Evolutionary conservation across 1,140 invertebrate species (phyloP).

Genomic region (Scaptomyza montana): DNA sequence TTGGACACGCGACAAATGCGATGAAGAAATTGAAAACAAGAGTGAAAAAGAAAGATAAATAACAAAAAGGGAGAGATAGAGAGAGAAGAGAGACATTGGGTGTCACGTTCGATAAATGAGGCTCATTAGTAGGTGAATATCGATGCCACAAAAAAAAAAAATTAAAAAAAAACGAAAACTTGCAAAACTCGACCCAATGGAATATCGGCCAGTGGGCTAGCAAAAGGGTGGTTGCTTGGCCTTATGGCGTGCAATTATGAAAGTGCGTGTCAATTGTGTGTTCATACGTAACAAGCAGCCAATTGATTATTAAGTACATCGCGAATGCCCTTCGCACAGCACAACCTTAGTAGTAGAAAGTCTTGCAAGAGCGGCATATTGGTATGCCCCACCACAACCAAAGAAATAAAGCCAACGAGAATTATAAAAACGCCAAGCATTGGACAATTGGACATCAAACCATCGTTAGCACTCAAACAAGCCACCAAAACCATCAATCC

Average conservation of each 20-base stretch:
- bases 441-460: constrained; percentile 55
- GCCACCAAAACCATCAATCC: constrained; percentile 32
- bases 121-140: constrained; percentile 40
- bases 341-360: constrained; percentile 58
- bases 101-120: constrained; percentile 42
- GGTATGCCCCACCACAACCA: constrained; percentile 51
- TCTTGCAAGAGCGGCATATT: constrained; percentile 42
- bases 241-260: constrained; percentile 67
- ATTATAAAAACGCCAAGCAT: constrained; percentile 66
- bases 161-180: constrained; percentile 20
- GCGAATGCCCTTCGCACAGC: constrained; percentile 50
- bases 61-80: background rate
- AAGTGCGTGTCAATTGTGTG: constrained; percentile 38
- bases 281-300: constrained; percentile 57
- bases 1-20: constrained; percentile 60
- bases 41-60: constrained; percentile 1
- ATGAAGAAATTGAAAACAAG: constrained; percentile 42
- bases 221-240: constrained; percentile 2
- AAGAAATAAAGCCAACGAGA: constrained; percentile 28
- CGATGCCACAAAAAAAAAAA: constrained; percentile 28
- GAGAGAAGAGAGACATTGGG: background rate
- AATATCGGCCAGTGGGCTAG: constrained; percentile 46
- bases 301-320: constrained; percentile 70
- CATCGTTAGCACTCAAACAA: constrained; percentile 55
- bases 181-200: constrained; percentile 24